A percentile compares a stretch with the other conserved stretches of the same genome.
phyloP scores from a whole-genome alignment of 2,888 invertebrate species.

The Drosophila tanythrix region DNA sequence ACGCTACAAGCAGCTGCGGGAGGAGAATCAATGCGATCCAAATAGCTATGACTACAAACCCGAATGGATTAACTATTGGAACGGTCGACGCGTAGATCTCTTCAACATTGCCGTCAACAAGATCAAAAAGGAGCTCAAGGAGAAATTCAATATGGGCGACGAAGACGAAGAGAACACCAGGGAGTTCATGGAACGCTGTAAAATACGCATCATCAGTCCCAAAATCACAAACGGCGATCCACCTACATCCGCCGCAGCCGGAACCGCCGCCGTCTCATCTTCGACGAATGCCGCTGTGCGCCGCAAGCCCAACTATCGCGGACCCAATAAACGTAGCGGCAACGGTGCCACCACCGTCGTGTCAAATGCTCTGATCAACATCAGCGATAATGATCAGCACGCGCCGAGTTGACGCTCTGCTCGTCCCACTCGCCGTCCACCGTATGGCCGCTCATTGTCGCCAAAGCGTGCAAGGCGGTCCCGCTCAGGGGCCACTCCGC shows the following conservation, averaged over 20 bases:
- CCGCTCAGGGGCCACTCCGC: constrained; percentile 44
- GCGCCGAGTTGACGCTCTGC: constrained; percentile 19
- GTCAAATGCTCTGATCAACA: constrained; percentile 76
- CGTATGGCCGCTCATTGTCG: constrained; percentile 46
- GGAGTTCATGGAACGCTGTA: constrained; percentile 83
- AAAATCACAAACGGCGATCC: neutral
- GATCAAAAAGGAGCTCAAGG: constrained; percentile 89
- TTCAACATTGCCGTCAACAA: constrained; percentile 89
- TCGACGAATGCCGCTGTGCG: constrained; percentile 18
- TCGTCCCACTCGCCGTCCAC: constrained; percentile 45
- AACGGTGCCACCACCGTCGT: constrained; percentile 5
- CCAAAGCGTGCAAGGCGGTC: constrained; percentile 47
- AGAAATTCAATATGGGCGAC: constrained; percentile 86
- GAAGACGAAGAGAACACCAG: constrained; percentile 84
- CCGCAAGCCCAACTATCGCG: constrained; percentile 56
- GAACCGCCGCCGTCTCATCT: neutral
- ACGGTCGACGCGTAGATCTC: constrained; percentile 91
- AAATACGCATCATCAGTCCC: constrained; percentile 72
- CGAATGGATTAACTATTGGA: constrained; percentile 95
- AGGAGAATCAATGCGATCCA: constrained; percentile 88
- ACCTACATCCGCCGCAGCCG: neutral
- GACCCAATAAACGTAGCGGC: constrained; percentile 19
- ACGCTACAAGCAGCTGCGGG: constrained; percentile 91
- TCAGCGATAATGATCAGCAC: constrained; percentile 82
- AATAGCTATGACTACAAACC: constrained; percentile 93